Percentiles rank a stretch among this genome's conserved stretches.
These are phyloP conservation scores for Schizopygopsis malacanthus DNA, from an alignment of 2,797 vertebrate genomes.

Conservation along the genomic window DNA sequence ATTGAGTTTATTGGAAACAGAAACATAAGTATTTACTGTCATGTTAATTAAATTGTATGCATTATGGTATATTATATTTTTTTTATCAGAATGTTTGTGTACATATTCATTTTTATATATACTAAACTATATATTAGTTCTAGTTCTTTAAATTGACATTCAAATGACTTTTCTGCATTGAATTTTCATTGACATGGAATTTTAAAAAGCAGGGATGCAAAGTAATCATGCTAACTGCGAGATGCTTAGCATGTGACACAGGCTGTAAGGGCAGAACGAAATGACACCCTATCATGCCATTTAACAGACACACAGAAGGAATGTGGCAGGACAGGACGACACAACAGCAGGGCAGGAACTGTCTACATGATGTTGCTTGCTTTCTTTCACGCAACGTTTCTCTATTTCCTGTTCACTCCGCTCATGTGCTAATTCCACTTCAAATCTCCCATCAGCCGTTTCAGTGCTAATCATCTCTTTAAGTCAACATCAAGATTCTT, in stretches of 20 bases:
- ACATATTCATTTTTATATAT: too few relatives aligned
- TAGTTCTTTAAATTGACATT: neutral
- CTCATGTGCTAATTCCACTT: conserved; percentile 63
- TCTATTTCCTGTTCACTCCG: conserved; percentile 74
- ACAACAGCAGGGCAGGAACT: conserved; percentile 78
- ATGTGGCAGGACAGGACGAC: conserved; percentile 79
- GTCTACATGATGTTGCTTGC: conserved; percentile 66
- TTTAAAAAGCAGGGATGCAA: neutral
- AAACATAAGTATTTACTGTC: neutral
- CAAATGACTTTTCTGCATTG: neutral
- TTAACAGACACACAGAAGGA: conserved; percentile 65
- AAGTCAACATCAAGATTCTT: conserved; percentile 59
- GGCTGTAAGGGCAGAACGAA: conserved; percentile 55
- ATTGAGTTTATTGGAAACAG: neutral
- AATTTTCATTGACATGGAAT: conserved; percentile 7
- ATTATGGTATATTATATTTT: neutral
- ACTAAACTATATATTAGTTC: too few relatives aligned
- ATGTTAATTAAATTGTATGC: neutral
- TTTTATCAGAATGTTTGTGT: neutral
- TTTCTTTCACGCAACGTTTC: conserved; percentile 65
- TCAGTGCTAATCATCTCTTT: conserved; percentile 59
- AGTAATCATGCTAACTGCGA: neutral
- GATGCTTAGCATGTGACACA: conserved; percentile 33
- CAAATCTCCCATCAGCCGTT: conserved; percentile 59
- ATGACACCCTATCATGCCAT: conserved; percentile 63